Conservation (phyloP, 2,113 vertebrate genomes). For the Polypterus senegalus region DNA sequence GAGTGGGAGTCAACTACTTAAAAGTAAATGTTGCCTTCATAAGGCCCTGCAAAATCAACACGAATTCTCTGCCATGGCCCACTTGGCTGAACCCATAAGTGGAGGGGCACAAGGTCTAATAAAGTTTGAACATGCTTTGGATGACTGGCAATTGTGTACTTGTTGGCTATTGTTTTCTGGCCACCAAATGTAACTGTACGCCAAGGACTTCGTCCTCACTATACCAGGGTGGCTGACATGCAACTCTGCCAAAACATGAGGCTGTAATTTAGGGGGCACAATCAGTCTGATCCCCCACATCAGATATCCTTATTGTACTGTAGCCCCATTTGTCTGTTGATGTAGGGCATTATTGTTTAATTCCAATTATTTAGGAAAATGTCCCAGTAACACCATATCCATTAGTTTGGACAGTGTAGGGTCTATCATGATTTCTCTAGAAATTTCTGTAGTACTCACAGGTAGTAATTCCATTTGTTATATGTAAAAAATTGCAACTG, state of each 20-base stretch:
- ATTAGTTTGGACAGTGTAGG: background rate
- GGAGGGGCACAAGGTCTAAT: too few species aligned
- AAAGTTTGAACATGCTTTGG: background rate
- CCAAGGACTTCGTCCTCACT: slow-evolving; percentile 12
- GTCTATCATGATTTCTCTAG: background rate
- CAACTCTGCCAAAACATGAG: slow-evolving; percentile 5
- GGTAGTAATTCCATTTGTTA: background rate
- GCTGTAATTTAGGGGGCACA: slow-evolving; percentile 8
- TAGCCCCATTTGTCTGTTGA: background rate
- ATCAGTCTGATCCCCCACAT: slow-evolving; percentile 11
- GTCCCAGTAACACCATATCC: slow-evolving; percentile 3
- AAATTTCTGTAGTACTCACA: too few species aligned
- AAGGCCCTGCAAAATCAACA: too few species aligned
- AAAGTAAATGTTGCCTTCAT: too few species aligned
- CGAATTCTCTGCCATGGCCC: too few species aligned
- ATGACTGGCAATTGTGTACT: slow-evolving; percentile 5
- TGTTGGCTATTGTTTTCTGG: slow-evolving; percentile 7
- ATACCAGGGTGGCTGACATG: slow-evolving; percentile 12
- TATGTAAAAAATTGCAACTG: background rate
- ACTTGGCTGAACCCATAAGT: too few species aligned
- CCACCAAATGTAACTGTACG: slow-evolving; percentile 17
- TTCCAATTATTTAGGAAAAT: background rate
- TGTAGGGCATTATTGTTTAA: background rate
- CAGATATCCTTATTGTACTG: slow-evolving; percentile 6
- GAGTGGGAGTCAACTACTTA: too few species aligned